A percentile compares a stretch with the other conserved stretches of the same genome.
These are phyloP conservation scores for Neotoma lepida DNA, from an alignment of 2,113 vertebrate genomes.

Conservation along the genomic window DNA sequence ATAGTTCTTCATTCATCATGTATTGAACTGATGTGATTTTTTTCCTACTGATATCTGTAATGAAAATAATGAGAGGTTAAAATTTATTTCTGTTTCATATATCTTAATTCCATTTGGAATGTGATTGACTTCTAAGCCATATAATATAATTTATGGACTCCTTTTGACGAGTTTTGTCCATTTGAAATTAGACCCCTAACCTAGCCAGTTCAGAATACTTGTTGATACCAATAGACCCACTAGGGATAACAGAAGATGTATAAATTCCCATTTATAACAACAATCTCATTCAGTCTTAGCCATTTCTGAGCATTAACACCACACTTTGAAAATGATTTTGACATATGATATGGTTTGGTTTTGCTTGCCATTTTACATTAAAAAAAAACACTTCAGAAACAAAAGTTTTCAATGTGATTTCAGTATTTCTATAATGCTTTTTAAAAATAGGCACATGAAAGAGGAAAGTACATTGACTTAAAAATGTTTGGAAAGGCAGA, in stretches of 20 bases:
- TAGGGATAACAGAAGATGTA: slow-evolving; percentile 30
- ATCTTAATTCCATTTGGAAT: slow-evolving; percentile 36
- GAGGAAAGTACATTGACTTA: slow-evolving; percentile 8
- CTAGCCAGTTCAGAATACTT: slow-evolving; percentile 55
- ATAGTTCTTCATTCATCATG: slow-evolving; percentile 4
- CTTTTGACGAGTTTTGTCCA: slow-evolving; percentile 27
- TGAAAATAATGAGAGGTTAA: slow-evolving; percentile 34
- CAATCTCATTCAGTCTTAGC: not conserved
- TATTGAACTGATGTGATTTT: not conserved
- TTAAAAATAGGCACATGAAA: slow-evolving; percentile 56
- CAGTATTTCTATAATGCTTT: not conserved
- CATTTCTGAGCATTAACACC: slow-evolving; percentile 7
- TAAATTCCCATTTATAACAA: not conserved
- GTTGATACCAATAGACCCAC: slow-evolving; percentile 51
- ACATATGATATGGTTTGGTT: not conserved
- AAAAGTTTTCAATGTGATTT: not conserved
- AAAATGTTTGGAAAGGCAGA: slow-evolving; percentile 24
- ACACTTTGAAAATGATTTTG: slow-evolving; percentile 63
- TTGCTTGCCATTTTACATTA: not conserved
- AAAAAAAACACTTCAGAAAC: slow-evolving; percentile 8
- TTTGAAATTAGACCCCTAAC: slow-evolving; percentile 60
- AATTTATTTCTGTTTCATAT: slow-evolving; percentile 42
- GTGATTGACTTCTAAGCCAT: slow-evolving; percentile 45
- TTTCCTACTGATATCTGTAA: slow-evolving; percentile 6
- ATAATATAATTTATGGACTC: slow-evolving; percentile 55